Evolutionary conservation across 2,113 vertebrate genomes (phyloP).

Genomic region (Triplophysa tibetana): DNA sequence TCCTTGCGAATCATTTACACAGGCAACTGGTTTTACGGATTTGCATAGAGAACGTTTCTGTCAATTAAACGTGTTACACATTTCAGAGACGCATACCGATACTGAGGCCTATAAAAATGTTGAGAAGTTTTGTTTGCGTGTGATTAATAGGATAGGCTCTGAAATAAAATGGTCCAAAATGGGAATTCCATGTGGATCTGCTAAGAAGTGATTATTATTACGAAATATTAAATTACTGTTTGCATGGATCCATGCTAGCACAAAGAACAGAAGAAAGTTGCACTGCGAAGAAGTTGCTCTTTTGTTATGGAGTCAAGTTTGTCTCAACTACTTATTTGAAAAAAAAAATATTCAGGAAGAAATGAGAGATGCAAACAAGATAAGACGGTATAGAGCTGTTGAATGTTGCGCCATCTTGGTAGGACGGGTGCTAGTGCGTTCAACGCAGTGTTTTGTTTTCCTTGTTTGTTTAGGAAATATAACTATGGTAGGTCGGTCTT

Average conservation of each 20-base stretch:
- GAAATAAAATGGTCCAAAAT: too few species aligned
- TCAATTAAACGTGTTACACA: background rate
- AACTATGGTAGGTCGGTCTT: too few species aligned
- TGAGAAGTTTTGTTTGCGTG: background rate
- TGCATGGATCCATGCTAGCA: background rate
- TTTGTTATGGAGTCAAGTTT: background rate
- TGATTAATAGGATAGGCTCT: background rate
- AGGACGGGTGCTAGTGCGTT: too few species aligned
- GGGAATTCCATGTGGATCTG: too few species aligned
- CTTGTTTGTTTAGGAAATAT: too few species aligned
- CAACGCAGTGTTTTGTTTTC: too few species aligned
- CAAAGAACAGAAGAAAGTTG: background rate
- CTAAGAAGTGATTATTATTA: too few species aligned
- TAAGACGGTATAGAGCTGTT: too few species aligned
- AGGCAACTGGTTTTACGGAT: conserved; percentile 5
- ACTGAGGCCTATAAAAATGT: background rate
- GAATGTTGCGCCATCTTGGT: too few species aligned
- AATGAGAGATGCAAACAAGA: too few species aligned
- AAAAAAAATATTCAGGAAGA: too few species aligned
- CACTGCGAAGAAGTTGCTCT: background rate
- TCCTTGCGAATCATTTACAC: conserved; percentile 20
- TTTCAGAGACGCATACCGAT: background rate
- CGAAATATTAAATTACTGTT: background rate
- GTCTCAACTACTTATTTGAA: background rate
- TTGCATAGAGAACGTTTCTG: conserved; percentile 10